Base-by-base conservation (phyloP, 2,797 vertebrate species). In the Cyprinodon diabolis region DNA sequence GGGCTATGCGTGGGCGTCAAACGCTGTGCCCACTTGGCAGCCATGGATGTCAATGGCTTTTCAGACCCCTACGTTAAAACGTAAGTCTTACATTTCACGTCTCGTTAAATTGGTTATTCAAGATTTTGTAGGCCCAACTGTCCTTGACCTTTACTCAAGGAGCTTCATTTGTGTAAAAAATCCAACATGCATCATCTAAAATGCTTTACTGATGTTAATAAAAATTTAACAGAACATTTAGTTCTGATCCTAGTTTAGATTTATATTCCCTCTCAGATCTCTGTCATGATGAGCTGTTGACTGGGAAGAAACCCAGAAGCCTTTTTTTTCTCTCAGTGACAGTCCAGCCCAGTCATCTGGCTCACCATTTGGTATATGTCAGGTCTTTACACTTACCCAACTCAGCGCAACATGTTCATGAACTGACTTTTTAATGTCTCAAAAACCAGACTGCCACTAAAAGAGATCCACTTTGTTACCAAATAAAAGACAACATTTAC, bases 41-140 rank as follows among this genome's bases (percentile, higher is more conserved):
- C 96, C 69, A 97, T 97, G 96, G 96, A 97, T 0, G 96, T 97
- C 89, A 97, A 97, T 0, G 96, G 96, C 79, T 96, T 94, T 90
- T 97, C 96, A 0, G 96, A 97, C 80, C 96, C 96, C 85, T 97
- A 97, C 1, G 96, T 97, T 66, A 97, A 97, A 95, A 96, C 95
- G 96, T 97, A 87, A 96, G 95, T 49, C 75, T 4, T 1, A 19
- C n/a, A 8, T 1, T 0, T 10, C 40, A 4, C 23, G 43, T 40
- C 2, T 8, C 12, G 37, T 23, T 35, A 25, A 19, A 62, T 4
- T 21, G 14, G 45, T 4, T 23, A 66, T 13, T 19, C 45, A 11
- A 62, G 55, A n/a, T 45, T 43, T 8, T 43, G 40, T 8, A 5
- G 43, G 30, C 15, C 7, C 30, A 45, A 6, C 49, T 35, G 8